Conservation (phyloP, 2,113 vertebrate genomes). For the Chaenocephalus aceratus region DNA sequence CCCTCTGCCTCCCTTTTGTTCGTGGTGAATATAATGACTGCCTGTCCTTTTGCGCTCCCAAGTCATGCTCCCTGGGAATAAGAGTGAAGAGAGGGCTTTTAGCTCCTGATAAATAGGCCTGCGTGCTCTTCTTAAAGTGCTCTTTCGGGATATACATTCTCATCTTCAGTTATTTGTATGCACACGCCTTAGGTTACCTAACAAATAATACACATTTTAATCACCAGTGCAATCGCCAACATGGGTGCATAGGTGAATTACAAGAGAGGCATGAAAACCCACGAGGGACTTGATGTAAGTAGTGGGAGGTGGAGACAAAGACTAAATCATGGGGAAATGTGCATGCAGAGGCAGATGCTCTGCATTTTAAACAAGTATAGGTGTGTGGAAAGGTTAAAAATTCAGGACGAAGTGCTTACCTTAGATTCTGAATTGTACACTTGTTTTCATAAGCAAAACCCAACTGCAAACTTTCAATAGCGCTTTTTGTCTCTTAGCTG, state of each 20-base stretch:
- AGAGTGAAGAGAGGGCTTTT: constrained; percentile 56
- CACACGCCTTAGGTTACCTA: constrained; percentile 39
- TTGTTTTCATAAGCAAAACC: constrained; percentile 22
- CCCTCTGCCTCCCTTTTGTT: constrained; percentile 35
- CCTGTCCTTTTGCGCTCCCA: constrained; percentile 43
- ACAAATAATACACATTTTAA: constrained; percentile 61
- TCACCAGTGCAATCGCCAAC: constrained; percentile 5
- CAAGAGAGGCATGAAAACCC: constrained; percentile 46
- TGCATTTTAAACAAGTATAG: constrained; percentile 56
- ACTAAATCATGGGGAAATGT: constrained; percentile 53
- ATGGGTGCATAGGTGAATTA: constrained; percentile 42
- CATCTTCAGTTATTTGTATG: constrained; percentile 27
- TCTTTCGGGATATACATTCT: constrained; percentile 42
- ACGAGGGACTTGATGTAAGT: constrained; percentile 32
- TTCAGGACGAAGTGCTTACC: constrained; percentile 30
- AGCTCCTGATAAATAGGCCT: constrained; percentile 62
- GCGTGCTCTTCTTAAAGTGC: constrained; percentile 39
- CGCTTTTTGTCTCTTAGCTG: constrained; percentile 10
- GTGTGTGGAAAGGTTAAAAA: constrained; percentile 55
- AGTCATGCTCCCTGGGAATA: constrained; percentile 60
- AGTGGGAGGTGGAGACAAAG: constrained; percentile 46
- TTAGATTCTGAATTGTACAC: constrained; percentile 27
- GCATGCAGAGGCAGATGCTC: constrained; percentile 55
- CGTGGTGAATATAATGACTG: constrained; percentile 52
- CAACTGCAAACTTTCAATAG: background rate